Evolutionary conservation across 2,888 invertebrate genomes (phyloP), one percentile per base, ranked within the genome.

Genomic region (Dorcus hopei): DNA sequence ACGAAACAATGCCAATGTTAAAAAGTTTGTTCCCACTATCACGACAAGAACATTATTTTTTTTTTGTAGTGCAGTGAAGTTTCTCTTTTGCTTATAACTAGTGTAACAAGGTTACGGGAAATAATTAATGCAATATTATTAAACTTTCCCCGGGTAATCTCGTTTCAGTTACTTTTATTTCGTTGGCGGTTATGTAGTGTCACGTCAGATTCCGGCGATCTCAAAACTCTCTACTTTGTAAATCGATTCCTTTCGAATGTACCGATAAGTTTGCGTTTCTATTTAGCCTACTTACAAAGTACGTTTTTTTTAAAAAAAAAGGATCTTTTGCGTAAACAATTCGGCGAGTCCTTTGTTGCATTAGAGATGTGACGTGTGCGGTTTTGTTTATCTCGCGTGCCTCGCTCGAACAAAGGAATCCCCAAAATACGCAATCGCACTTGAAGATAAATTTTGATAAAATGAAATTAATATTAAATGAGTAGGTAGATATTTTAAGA

Each of bases 71-170:
- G 41, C 19, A 48, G 39, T 49, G 33, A 38, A 49, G 43, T 73
- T 74, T 74, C 73, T 74, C 73, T 73, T 74, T 73, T 73, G 26
- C 70, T 69, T 71, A 71, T 72, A 70, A 73, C 68, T 69, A 71
- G 71, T 73, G 72, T 74, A 75, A 74, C 73, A 74, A 73, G 73
- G 73, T 74, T 74, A 74, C 71, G 70, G 72, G 59, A 72, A 72
- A 71, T 73, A 72, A 73, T 72, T 71, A 74, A 73, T 73, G 72
- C 72, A 71, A 70, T 73, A 72, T 74, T 74, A 75, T 73, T 73
- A 71, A 75, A 75, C 75, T 75, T 75, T 75, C 75, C 72, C 74
- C 71, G 65, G 67, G 69, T 74, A 72, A 72, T 73, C 70, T 70
- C 64, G 64, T 65, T 59, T 57, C 65, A 49, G 60, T 62, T 65